Conservation (phyloP, 1,140 invertebrate genomes). For the Epicauta chinensis region DNA sequence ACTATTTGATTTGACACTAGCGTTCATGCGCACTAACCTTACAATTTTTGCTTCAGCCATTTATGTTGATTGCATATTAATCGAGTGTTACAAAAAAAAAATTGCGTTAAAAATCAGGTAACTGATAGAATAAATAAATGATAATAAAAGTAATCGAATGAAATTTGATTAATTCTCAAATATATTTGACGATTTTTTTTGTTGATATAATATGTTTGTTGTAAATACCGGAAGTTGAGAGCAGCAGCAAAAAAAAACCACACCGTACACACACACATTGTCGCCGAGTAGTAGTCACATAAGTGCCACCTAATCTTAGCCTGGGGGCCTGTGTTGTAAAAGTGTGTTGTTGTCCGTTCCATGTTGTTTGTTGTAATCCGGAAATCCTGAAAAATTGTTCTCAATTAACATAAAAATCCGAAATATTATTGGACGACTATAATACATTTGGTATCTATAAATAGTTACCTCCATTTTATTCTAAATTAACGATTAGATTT, state of each 20-base stretch:
- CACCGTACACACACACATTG: not conserved
- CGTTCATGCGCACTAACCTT: conserved; percentile 40
- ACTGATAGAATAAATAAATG: conserved; percentile 11
- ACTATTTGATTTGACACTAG: conserved; percentile 2
- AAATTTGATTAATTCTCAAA: conserved; percentile 2
- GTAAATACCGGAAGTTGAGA: conserved; percentile 5
- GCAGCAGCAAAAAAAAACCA: too few species aligned
- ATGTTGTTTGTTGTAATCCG: not conserved
- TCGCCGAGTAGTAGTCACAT: conserved; percentile 1
- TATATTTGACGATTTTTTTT: not conserved
- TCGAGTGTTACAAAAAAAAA: conserved; percentile 25
- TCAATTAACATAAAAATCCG: too few species aligned
- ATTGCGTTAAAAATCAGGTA: conserved; percentile 35
- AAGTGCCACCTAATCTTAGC: conserved; percentile 35
- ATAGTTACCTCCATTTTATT: conserved; percentile 34
- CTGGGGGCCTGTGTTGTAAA: conserved; percentile 28
- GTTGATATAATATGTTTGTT: conserved; percentile 1
- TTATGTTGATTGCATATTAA: conserved; percentile 39
- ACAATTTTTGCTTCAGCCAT: conserved; percentile 40
- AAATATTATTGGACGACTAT: not conserved
- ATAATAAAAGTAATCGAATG: conserved; percentile 2
- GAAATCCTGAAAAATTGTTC: too few species aligned
- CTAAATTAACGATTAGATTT: conserved; percentile 8
- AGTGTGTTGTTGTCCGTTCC: conserved; percentile 3
- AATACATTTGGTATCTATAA: conserved; percentile 24